Conservation (phyloP, 2,888 invertebrate species). For the Clostera curtula region DNA sequence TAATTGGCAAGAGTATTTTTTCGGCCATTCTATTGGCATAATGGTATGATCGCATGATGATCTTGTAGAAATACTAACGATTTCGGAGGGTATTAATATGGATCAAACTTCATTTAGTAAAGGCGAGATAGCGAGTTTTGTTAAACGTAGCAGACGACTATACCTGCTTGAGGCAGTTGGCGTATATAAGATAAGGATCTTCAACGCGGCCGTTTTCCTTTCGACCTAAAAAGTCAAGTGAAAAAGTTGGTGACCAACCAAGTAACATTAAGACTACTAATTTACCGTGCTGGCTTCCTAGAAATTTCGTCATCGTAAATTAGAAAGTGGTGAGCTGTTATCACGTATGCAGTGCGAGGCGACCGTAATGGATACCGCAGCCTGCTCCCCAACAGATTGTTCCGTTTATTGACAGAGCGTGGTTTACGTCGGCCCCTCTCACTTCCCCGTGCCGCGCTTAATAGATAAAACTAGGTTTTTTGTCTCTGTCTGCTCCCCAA, state of each 20-base stretch:
- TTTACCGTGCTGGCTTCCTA: slow-evolving; percentile 12
- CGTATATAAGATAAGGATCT: too few relatives aligned
- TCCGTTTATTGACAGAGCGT: slow-evolving; percentile 55
- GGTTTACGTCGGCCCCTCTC: slow-evolving; percentile 41
- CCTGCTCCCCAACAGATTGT: slow-evolving; percentile 46
- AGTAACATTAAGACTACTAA: too few relatives aligned
- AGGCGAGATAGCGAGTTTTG: too few relatives aligned
- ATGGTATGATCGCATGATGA: too few relatives aligned
- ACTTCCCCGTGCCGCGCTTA: slow-evolving; percentile 33
- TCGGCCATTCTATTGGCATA: slow-evolving; percentile 1
- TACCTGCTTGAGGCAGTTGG: too few relatives aligned
- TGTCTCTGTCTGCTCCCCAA: slow-evolving; percentile 65
- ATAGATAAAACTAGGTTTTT: slow-evolving; percentile 43
- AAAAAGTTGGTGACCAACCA: too few relatives aligned
- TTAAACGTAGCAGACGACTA: too few relatives aligned
- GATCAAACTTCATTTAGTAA: too few relatives aligned
- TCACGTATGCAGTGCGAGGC: slow-evolving; percentile 37
- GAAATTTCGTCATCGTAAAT: slow-evolving; percentile 32
- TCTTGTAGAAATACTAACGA: too few relatives aligned
- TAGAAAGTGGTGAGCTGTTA: slow-evolving; percentile 54
- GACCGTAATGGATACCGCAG: slow-evolving; percentile 52
- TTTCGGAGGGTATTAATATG: too few relatives aligned
- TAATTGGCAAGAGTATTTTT: slow-evolving; percentile 3
- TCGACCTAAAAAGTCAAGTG: too few relatives aligned
- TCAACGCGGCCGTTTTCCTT: not conserved